Evolutionary conservation across 30 jellyfish, hydroid and myxozoan genomes (phyloP), one percentile per base, ranked within the genome.

Genomic region (Phacellophora camtschatica): DNA sequence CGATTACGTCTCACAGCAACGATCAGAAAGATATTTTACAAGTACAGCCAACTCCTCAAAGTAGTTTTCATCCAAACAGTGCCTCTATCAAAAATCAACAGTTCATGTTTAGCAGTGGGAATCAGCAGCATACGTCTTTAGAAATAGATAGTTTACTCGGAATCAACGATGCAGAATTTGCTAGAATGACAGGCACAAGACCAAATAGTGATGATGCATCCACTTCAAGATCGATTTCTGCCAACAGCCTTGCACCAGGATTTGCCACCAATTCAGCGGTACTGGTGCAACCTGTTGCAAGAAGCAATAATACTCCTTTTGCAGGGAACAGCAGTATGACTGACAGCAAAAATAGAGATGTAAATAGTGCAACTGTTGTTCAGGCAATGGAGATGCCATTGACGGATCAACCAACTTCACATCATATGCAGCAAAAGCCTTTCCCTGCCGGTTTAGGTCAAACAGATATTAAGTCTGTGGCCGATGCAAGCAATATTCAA

Each of bases 121-220:
- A 74, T 23, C 55, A 53, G 51, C 64, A 72, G 46, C 76, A 49
- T 1, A 5, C 61, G 12, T 20, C 94, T 4, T n/a, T n/a, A n/a
- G 81, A 65, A 25, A 20, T 82, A 19, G 94, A 69, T 32, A 82
- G 81, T 9, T 53, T 71, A 16, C 49, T 80, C 19, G 71, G 66
- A 66, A 80, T 80, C 77, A 66, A 41, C 42, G 69, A 36, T 18
- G 24, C 84, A 49, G 91, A 66, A 33, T 65, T 80, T 46, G 57
- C 72, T 12, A 80, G 62, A 56, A 66, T 80, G 66, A 51, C 51
- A 6, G 42, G 42, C 15, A 51, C 28, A 20, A 39, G 64, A 37
- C 63, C 81, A n/a, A 7, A 23, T 8, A 49, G 31, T 50, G 80
- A 59, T 59, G 64, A 58, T 46, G 77, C 30, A 0, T 35, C 23